Evolutionary conservation across 2,113 vertebrate species (phyloP).

Genomic region (Sylvietta virens): DNA sequence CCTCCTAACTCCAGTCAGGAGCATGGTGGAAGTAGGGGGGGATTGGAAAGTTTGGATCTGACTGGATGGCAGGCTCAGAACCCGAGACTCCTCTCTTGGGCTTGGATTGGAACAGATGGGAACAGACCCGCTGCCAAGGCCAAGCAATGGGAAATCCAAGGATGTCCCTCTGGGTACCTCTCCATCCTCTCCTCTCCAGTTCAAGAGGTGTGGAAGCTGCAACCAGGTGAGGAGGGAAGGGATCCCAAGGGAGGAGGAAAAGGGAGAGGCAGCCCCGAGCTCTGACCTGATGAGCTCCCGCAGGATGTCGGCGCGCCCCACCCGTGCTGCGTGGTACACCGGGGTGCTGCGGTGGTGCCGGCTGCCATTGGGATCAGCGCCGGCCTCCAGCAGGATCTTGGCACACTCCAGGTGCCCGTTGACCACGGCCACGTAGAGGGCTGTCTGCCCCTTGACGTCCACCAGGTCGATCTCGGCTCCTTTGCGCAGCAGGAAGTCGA

Average conservation of each 20-base stretch:
- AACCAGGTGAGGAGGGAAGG: accelerated
- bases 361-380: constrained; percentile 91
- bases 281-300: constrained; percentile 87
- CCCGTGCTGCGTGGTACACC: constrained; percentile 84
- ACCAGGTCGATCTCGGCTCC: constrained; percentile 91
- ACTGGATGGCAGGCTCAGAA: not conserved
- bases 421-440: constrained; percentile 89
- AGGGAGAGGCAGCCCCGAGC: not conserved
- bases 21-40: accelerated
- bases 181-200: not conserved
- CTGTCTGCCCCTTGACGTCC: constrained; percentile 92
- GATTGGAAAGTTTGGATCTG: not conserved
- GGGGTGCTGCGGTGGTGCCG: constrained; percentile 92
- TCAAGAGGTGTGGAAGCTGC: not conserved
- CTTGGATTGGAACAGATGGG: not conserved
- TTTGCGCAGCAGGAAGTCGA: constrained; percentile 83
- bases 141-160: accelerated
- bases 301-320: constrained; percentile 87
- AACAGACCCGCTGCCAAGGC: not conserved
- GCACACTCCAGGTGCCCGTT: constrained; percentile 91
- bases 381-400: constrained; percentile 85
- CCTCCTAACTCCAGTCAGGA: not conserved
- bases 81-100: not conserved
- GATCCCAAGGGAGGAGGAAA: not conserved
- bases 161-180: not conserved